Evolutionary conservation across 2,113 vertebrate species (phyloP).

Genomic region (Oreotrochilus melanogaster): DNA sequence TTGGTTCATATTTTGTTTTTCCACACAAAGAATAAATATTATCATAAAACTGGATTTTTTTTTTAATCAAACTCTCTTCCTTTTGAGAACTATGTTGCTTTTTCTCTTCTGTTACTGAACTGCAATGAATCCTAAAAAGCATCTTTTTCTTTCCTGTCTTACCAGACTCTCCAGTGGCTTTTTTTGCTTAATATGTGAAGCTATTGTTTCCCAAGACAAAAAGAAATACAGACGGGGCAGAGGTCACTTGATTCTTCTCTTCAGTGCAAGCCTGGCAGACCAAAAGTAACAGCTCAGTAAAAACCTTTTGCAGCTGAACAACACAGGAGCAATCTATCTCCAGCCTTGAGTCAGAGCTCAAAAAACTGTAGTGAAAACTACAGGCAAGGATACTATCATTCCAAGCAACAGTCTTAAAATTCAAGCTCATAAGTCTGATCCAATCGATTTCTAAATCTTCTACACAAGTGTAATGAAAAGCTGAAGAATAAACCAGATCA

Average conservation of each 20-base stretch:
- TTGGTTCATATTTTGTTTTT: constrained; percentile 21
- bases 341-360: background rate
- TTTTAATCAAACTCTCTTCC: background rate
- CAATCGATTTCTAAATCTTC: background rate
- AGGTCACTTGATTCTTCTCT: background rate
- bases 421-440: background rate
- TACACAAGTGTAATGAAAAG: background rate
- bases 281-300: background rate
- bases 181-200: background rate
- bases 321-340: background rate
- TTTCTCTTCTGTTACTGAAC: background rate
- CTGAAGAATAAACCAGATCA: constrained; percentile 14
- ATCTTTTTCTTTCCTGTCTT: background rate
- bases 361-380: background rate
- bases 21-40: background rate
- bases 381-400: background rate
- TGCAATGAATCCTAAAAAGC: background rate
- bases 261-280: background rate
- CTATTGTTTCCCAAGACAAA: background rate
- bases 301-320: background rate
- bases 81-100: background rate
- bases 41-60: background rate
- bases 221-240: background rate
- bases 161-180: background rate
- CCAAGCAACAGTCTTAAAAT: background rate